Percentiles rank a stretch among this genome's conserved stretches.
Conservation (phyloP, 1,140 invertebrate genomes). For the Drosophila virilis region DNA sequence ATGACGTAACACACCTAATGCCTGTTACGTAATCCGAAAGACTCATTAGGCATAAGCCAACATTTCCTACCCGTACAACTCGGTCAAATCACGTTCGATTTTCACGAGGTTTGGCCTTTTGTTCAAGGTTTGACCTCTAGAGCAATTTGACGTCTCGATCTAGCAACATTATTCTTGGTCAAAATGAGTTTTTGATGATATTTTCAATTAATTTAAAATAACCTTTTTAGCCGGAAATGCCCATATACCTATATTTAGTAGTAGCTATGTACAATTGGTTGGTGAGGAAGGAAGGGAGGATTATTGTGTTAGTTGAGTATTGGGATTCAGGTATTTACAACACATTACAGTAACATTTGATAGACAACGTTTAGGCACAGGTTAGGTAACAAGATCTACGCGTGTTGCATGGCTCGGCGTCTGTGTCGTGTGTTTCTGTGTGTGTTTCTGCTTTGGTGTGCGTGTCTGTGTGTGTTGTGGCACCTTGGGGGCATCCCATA, state of each 20-base stretch:
- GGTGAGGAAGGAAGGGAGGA: not conserved
- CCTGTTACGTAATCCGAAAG: no score
- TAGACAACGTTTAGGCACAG: constrained; percentile 53
- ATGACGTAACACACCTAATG: no score
- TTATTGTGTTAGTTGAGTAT: constrained; percentile 4
- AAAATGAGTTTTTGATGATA: no score
- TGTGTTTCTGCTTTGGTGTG: not conserved
- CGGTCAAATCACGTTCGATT: no score
- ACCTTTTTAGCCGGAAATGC: not conserved
- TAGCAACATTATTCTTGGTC: no score
- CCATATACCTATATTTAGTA: not conserved
- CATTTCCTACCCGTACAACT: no score
- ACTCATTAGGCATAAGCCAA: no score
- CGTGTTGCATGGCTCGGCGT: constrained; percentile 21
- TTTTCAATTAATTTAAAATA: no score
- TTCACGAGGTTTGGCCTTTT: no score
- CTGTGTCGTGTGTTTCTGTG: constrained; percentile 22
- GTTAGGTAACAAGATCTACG: constrained; percentile 32
- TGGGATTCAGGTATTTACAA: constrained; percentile 47
- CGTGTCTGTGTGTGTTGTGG: constrained; percentile 18
- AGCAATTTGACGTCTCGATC: no score
- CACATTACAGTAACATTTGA: constrained; percentile 59
- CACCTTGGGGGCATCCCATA: constrained; percentile 82
- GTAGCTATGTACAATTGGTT: constrained; percentile 43
- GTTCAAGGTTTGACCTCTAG: no score